These are phyloP conservation scores for Rutilus rutilus DNA, from an alignment of 2,113 vertebrate genomes.

Conservation along the genomic window DNA sequence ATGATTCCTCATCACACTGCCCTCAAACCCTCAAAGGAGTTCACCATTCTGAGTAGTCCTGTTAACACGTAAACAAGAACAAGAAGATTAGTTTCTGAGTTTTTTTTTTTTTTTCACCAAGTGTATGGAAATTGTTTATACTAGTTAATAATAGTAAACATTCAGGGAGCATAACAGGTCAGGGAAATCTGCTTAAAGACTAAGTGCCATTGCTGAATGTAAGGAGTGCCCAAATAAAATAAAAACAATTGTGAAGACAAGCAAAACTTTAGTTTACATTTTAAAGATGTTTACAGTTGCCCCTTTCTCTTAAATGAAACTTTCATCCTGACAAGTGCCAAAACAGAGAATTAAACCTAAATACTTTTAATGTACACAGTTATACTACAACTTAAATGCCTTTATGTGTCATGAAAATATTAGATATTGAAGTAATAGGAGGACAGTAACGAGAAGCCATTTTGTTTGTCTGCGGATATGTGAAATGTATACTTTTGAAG, in stretches of 20 bases:
- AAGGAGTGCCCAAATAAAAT: slow-evolving; percentile 48
- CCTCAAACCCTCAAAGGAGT: slow-evolving; percentile 52
- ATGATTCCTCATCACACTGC: slow-evolving; percentile 55
- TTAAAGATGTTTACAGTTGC: slow-evolving; percentile 57
- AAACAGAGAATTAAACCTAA: slow-evolving; percentile 15
- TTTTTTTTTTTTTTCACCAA: neutral
- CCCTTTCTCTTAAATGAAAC: slow-evolving; percentile 49
- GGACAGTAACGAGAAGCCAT: slow-evolving; percentile 36
- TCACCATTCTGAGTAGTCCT: slow-evolving; percentile 41
- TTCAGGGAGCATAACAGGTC: slow-evolving; percentile 58
- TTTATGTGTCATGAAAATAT: slow-evolving; percentile 36
- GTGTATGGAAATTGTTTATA: slow-evolving; percentile 32
- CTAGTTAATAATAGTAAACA: slow-evolving; percentile 9
- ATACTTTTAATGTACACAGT: slow-evolving; percentile 13
- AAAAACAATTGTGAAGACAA: neutral
- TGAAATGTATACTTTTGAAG: slow-evolving; percentile 6
- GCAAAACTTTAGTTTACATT: slow-evolving; percentile 59
- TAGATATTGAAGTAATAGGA: slow-evolving; percentile 24
- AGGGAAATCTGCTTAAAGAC: slow-evolving; percentile 55
- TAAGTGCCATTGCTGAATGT: slow-evolving; percentile 69
- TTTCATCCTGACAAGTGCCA: slow-evolving; percentile 54
- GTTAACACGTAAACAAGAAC: slow-evolving; percentile 45
- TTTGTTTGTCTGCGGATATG: neutral
- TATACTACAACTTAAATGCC: slow-evolving; percentile 39
- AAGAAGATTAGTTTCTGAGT: neutral